phyloP scores from a whole-genome alignment of 2,888 invertebrate species.

The Physocephala rufipes region DNA sequence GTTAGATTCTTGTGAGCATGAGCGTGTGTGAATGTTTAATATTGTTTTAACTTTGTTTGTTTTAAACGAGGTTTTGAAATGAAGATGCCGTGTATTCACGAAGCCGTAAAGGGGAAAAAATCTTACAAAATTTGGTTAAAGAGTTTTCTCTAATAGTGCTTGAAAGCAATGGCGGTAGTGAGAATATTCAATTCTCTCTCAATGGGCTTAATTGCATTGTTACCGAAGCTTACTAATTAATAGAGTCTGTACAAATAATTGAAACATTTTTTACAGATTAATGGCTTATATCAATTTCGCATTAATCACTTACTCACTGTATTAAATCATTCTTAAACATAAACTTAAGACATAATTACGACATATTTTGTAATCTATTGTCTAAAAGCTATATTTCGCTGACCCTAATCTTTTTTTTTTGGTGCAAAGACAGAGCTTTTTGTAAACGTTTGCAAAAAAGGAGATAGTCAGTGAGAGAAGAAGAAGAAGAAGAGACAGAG shows the following conservation, averaged over 20 bases:
- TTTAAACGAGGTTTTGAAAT: conserved; percentile 34
- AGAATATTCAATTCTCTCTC: conserved; percentile 12
- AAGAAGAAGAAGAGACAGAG: conserved; percentile 39
- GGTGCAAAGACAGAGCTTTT: conserved; percentile 11
- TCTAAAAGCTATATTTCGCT: conserved; percentile 6
- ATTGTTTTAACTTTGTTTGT: conserved; percentile 44
- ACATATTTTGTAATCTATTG: conserved; percentile 3
- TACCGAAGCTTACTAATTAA: conserved; percentile 8
- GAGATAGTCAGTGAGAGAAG: conserved; percentile 32
- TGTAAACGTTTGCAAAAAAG: conserved; percentile 43
- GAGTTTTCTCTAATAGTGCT: conserved; percentile 9
- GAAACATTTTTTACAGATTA: conserved; percentile 5
- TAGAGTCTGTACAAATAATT: conserved; percentile 9
- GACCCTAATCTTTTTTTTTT: conserved; percentile 7
- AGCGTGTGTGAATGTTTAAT: conserved; percentile 67
- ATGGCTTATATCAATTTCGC: too few relatives aligned
- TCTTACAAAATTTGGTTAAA: not conserved
- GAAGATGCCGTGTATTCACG: conserved; percentile 19
- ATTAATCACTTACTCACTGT: too few relatives aligned
- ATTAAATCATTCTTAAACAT: not conserved
- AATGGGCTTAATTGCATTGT: conserved; percentile 28
- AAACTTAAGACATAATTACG: not conserved
- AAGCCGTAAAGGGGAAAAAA: not conserved
- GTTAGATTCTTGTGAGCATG: conserved; percentile 62
- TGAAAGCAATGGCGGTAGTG: conserved; percentile 22